phyloP scores from a whole-genome alignment of 2,113 vertebrate genomes.

The Amphilophus citrinellus region DNA sequence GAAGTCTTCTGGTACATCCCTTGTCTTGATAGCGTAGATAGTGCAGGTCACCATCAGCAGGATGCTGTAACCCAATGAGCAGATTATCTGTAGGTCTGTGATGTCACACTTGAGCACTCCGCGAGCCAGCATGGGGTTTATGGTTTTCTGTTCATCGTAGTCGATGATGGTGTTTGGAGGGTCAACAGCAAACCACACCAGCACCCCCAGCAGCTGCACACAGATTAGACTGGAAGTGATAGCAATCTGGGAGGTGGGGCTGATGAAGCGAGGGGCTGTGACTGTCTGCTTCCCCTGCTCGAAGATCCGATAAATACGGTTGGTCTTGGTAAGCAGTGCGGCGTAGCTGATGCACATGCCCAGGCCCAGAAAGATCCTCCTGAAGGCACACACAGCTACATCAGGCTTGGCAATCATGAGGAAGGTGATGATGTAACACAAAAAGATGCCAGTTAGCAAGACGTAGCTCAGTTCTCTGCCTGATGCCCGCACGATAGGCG shows the following conservation, averaged over 20 bases:
- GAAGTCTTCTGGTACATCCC: slow-evolving; percentile 81
- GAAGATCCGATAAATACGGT: slow-evolving; percentile 80
- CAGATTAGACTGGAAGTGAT: slow-evolving; percentile 78
- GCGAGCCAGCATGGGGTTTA: slow-evolving; percentile 75
- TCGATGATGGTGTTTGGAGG: slow-evolving; percentile 79
- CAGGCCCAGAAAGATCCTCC: slow-evolving; percentile 80
- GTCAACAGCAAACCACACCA: slow-evolving; percentile 80
- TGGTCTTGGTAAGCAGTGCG: slow-evolving; percentile 80
- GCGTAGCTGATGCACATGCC: slow-evolving; percentile 83
- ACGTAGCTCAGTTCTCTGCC: slow-evolving; percentile 80
- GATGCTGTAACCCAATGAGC: slow-evolving; percentile 80
- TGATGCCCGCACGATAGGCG: slow-evolving; percentile 76
- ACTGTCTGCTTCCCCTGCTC: slow-evolving; percentile 81
- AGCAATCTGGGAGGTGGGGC: slow-evolving; percentile 81
- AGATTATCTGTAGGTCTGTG: slow-evolving; percentile 82
- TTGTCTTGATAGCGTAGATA: slow-evolving; percentile 80
- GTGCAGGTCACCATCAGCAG: slow-evolving; percentile 81
- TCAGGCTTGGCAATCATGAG: slow-evolving; percentile 81
- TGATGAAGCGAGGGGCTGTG: slow-evolving; percentile 78
- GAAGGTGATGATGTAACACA: slow-evolving; percentile 81
- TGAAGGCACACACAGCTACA: slow-evolving; percentile 77
- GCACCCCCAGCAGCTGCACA: slow-evolving; percentile 77
- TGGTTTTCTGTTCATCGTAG: slow-evolving; percentile 81
- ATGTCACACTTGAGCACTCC: slow-evolving; percentile 81
- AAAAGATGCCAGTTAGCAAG: slow-evolving; percentile 79